Evolutionary conservation across 2,113 vertebrate species (phyloP).

Genomic region (Neotragus pygmaeus): DNA sequence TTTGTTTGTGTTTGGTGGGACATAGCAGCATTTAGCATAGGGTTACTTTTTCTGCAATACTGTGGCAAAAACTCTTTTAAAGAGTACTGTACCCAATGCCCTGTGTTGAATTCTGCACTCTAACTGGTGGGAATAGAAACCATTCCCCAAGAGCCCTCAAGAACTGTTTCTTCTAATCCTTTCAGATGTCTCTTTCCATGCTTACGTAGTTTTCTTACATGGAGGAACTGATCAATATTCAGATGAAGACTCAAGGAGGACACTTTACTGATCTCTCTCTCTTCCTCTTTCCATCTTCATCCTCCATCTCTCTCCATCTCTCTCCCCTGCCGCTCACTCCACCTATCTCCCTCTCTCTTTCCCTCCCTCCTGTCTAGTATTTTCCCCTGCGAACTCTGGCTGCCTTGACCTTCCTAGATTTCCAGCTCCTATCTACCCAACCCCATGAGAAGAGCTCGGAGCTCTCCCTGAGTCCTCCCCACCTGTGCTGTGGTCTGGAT

Average conservation of each 20-base stretch:
- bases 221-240: background rate
- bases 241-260: background rate
- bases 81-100: background rate
- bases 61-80: background rate
- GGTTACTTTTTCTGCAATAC: background rate
- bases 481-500: background rate
- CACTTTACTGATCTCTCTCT: background rate
- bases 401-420: background rate
- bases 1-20: background rate
- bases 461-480: background rate
- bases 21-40: background rate
- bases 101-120: background rate
- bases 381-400: background rate
- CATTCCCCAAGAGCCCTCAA: background rate
- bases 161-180: background rate
- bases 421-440: background rate
- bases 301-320: background rate
- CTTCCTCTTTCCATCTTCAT: background rate
- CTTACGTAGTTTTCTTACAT: background rate
- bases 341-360: background rate
- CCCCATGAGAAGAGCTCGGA: background rate
- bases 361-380: background rate
- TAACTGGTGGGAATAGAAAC: background rate
- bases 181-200: background rate
- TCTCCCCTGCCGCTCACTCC: background rate